Percentiles rank a stretch among this genome's conserved stretches.
Evolutionary conservation across 2,113 vertebrate genomes (phyloP).

Genomic region (Rhinichthys klamathensis): DNA sequence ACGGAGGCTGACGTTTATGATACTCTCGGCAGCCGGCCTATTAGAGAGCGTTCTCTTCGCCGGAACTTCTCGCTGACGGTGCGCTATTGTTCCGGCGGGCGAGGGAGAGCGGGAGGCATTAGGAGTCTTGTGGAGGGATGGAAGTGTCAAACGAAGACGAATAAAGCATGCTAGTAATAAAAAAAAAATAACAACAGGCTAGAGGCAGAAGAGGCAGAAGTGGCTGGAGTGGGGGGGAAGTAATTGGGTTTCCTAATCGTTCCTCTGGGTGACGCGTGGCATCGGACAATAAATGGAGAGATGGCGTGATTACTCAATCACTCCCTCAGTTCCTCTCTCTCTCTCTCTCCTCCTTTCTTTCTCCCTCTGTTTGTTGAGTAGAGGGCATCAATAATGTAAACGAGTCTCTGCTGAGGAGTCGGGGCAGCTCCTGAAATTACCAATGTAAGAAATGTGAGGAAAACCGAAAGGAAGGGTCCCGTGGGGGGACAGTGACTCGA

Average conservation of each 20-base stretch:
- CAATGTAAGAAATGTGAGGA: constrained; percentile 50
- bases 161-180: constrained; percentile 75
- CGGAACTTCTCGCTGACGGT: constrained; percentile 15
- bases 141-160: constrained; percentile 69
- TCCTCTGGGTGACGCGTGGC: constrained; percentile 74
- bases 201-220: constrained; percentile 67
- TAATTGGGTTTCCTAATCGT: constrained; percentile 78
- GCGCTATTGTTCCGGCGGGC: constrained; percentile 33
- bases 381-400: constrained; percentile 77
- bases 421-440: constrained; percentile 64
- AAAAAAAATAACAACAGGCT: constrained; percentile 76
- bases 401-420: constrained; percentile 68
- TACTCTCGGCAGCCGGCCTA: constrained; percentile 15
- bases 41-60: constrained; percentile 22
- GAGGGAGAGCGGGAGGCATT: constrained; percentile 7
- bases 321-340: constrained; percentile 59
- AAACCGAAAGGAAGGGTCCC: constrained; percentile 11
- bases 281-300: constrained; percentile 76
- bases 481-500: neutral
- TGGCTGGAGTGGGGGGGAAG: constrained; percentile 59
- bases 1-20: constrained; percentile 32
- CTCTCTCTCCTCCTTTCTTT: neutral
- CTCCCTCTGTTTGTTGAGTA: constrained; percentile 72
- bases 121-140: constrained; percentile 42
- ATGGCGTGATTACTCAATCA: constrained; percentile 76